Evolutionary conservation across 2,113 vertebrate genomes (phyloP), one percentile per base, ranked within the genome.

Genomic region (Chrysochloris asiatica): DNA sequence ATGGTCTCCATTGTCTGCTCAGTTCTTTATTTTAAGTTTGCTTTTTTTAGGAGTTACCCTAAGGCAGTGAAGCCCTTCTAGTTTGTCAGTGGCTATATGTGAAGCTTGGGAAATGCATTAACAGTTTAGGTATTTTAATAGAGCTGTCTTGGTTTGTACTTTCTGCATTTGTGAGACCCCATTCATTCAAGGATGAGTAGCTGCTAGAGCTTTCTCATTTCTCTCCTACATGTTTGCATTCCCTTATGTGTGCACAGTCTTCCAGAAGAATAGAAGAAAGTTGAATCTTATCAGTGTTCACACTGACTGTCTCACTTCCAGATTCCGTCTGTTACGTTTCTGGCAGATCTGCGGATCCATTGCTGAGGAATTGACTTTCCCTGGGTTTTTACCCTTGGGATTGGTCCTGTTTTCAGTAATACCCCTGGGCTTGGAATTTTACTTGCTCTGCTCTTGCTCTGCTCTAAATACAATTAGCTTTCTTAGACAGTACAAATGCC

Each of bases 281-380:
- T 26, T 54, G 24, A 38, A 83, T 71, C 47, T 93, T 65, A 52
- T 38, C 45, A 69, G 47, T 50, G 71, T 1, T 4, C 56, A 33
- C 11, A 24, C 69, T 83, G 77, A 30, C 54, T 19, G 41, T 83
- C 41, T 86, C 14, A 8, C 48, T 47, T n/a, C 41, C 61, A 43
- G 45, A 43, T 71, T 91, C 22, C 86, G 45, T 12, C 54, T 76
- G 61, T 87, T 54, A 77, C 59, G 50, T 83, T 94, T 89, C 47
- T 84, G 43, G 10, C 67, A 52, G 28, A 12, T 84, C n/a, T 81
- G 12, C 38, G 54, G 47, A 71, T 41, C 43, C n/a, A 26, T 41
- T 80, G 43, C 13, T 43, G 56, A 67, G 43, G 50, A 73, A 16
- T 8, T 92, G 83, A 33, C 43, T 21, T 83, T 83, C 12, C 30